Percentiles rank a stretch among this genome's conserved stretches.
Conservation (phyloP, 2,113 vertebrate species). For the Emberiza fucata region DNA sequence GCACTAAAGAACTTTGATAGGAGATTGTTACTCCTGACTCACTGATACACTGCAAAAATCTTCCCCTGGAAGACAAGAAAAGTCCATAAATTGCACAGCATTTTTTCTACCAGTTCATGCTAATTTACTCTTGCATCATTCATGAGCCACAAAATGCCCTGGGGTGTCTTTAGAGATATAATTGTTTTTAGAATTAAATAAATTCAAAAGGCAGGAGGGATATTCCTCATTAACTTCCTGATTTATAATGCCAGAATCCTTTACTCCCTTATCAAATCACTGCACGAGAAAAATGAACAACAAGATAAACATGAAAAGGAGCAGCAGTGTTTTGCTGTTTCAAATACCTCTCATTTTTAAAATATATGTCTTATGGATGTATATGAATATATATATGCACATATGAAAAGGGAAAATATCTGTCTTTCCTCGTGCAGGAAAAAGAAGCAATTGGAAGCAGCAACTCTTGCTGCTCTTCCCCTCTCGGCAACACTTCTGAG, state of each 20-base stretch:
- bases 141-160: background rate
- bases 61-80: background rate
- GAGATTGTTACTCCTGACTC: background rate
- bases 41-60: background rate
- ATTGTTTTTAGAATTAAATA: background rate
- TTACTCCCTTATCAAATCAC: background rate
- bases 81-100: background rate
- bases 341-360: background rate
- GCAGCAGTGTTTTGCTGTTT: background rate
- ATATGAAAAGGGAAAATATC: background rate
- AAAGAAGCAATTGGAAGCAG: constrained; percentile 39
- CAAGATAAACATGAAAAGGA: background rate
- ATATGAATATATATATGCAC: background rate
- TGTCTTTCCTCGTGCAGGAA: background rate
- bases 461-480: constrained; percentile 18
- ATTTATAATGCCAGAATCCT: background rate
- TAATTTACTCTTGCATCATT: background rate
- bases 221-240: background rate
- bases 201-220: background rate
- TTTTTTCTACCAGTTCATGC: background rate
- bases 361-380: background rate
- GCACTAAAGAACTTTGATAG: constrained; percentile 46
- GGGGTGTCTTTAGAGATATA: background rate
- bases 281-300: background rate
- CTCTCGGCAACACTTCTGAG: constrained; percentile 53